These are phyloP conservation scores for Festucalex cinctus DNA, from an alignment of 2,113 vertebrate species.

Conservation along the genomic window DNA sequence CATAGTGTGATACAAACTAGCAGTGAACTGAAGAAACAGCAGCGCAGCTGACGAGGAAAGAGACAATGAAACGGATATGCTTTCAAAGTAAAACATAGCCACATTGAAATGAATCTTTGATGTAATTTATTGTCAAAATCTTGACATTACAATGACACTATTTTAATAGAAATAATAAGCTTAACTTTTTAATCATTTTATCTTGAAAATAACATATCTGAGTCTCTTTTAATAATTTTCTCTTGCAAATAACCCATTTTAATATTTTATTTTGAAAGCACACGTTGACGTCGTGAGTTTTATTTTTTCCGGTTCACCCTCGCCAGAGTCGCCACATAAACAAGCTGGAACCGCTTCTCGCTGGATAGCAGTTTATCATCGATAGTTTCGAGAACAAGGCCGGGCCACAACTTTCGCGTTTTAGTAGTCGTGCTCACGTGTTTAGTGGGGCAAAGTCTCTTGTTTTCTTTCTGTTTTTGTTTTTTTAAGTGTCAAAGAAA, in stretches of 20 bases:
- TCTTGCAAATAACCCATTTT: not conserved
- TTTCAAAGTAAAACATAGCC: not conserved
- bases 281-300: not conserved
- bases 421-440: not conserved
- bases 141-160: not conserved
- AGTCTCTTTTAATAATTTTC: not conserved
- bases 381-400: not conserved
- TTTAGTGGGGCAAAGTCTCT: not conserved
- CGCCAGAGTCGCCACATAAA: not conserved
- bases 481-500: not conserved
- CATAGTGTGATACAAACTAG: not conserved
- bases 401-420: not conserved
- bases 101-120: not conserved
- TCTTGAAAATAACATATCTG: not conserved
- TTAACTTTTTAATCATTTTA: not conserved
- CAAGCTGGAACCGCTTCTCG: not conserved
- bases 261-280: not conserved
- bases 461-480: not conserved
- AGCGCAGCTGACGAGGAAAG: no score
- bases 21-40: not conserved
- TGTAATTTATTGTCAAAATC: not conserved
- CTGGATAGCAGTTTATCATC: not conserved
- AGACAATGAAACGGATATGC: not conserved
- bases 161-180: not conserved
- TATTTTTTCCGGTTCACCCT: not conserved